Evolutionary conservation across 2,888 invertebrate species (phyloP).

Genomic region (Platypus cylindrus): DNA sequence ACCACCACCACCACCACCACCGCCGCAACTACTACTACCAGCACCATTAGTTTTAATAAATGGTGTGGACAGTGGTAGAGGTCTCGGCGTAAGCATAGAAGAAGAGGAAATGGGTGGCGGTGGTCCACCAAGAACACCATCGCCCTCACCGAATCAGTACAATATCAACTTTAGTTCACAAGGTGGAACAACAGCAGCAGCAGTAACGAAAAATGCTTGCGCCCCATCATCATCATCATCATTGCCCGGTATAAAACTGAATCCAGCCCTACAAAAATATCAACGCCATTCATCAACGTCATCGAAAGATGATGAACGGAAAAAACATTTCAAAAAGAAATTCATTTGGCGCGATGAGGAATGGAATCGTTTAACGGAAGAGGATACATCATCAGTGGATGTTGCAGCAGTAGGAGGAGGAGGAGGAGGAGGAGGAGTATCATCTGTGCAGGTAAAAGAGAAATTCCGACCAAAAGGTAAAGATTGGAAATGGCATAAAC

Average conservation of each 20-base stretch:
- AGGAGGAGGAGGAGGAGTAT: no score
- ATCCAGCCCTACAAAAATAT: conserved; percentile 44
- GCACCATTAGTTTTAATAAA: no score
- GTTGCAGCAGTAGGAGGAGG: no score
- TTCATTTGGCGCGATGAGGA: conserved; percentile 49
- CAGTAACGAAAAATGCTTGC: no score
- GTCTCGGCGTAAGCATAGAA: no score
- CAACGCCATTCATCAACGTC: conserved; percentile 43
- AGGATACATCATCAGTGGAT: conserved; percentile 21
- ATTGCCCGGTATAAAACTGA: no score
- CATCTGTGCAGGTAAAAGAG: conserved; percentile 38
- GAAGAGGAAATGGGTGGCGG: conserved; percentile 36
- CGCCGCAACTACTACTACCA: no score
- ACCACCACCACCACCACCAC: no score
- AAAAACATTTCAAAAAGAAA: conserved; percentile 68
- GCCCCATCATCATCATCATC: no score
- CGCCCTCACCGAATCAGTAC: conserved; percentile 36
- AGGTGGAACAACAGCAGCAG: conserved; percentile 28
- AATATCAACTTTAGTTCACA: conserved; percentile 28
- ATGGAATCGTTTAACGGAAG: conserved; percentile 30
- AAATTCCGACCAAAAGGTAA: conserved; percentile 62
- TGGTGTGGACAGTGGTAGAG: no score
- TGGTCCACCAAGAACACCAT: conserved; percentile 45
- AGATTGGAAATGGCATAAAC: conserved; percentile 55
- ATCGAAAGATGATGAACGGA: conserved; percentile 30